Percentiles rank a stretch among this genome's conserved stretches.
These are phyloP conservation scores for Leucozona laternaria DNA, from an alignment of 2,888 invertebrate genomes.

Conservation along the genomic window DNA sequence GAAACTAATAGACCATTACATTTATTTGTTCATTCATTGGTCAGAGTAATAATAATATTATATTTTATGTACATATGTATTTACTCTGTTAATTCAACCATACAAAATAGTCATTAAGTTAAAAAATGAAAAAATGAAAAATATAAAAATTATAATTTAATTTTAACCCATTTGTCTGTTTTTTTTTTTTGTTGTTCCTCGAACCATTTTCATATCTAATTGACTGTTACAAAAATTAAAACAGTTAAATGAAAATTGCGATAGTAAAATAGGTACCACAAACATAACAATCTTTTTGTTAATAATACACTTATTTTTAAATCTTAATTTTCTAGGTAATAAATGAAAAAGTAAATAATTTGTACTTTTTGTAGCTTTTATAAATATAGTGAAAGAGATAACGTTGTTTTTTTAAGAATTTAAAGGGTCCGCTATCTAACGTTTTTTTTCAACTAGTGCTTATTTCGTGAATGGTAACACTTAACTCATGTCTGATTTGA, in stretches of 20 bases:
- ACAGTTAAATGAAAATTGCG: conserved; percentile 25
- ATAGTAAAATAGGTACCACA: neutral
- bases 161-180: neutral
- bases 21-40: conserved; percentile 33
- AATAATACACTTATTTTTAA: neutral
- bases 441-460: too few species aligned
- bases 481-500: too few species aligned
- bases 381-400: neutral
- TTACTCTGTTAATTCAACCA: conserved; percentile 30
- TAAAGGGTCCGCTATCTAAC: too few species aligned
- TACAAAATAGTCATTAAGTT: conserved; percentile 42
- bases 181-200: neutral
- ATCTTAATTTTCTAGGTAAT: neutral
- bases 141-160: neutral
- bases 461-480: too few species aligned
- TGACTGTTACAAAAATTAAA: conserved; percentile 34
- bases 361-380: too few species aligned
- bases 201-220: conserved; percentile 33
- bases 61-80: neutral
- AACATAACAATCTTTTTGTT: neutral
- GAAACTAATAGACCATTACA: conserved; percentile 52
- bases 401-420: neutral
- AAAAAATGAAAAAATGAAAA: neutral
- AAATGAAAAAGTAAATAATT: too few species aligned
- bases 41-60: conserved; percentile 17